Percentiles rank a stretch among this genome's conserved stretches.
Evolutionary conservation across 2,113 vertebrate genomes (phyloP).

Genomic region (Apodemus speciosus): DNA sequence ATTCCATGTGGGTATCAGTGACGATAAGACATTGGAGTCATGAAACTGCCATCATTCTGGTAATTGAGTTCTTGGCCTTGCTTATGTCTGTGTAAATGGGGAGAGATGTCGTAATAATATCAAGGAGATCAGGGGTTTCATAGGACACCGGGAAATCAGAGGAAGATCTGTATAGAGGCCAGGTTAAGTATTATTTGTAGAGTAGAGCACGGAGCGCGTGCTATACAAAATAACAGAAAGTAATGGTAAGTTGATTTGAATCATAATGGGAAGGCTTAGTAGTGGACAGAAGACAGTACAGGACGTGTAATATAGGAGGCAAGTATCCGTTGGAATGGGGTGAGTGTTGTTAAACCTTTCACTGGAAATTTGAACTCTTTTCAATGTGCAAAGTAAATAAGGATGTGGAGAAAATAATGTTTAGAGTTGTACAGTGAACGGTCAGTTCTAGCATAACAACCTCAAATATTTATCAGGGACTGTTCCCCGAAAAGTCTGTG

Average conservation of each 20-base stretch:
- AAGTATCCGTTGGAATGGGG: neutral
- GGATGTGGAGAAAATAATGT: neutral
- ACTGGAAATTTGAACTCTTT: neutral
- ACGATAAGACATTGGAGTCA: neutral
- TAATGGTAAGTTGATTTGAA: neutral
- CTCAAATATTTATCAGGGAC: neutral
- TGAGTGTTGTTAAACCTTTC: neutral
- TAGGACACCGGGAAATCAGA: neutral
- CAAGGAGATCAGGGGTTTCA: neutral
- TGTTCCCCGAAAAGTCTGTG: accelerated
- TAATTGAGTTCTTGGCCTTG: neutral
- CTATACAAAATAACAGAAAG: neutral
- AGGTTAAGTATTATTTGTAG: neutral
- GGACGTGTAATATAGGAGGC: neutral
- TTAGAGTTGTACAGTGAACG: neutral
- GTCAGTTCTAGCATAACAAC: neutral
- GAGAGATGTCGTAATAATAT: neutral
- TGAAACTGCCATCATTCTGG: neutral
- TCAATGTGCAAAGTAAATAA: neutral
- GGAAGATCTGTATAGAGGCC: neutral
- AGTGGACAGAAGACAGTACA: neutral
- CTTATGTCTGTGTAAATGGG: neutral
- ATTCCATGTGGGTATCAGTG: neutral
- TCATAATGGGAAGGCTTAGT: neutral
- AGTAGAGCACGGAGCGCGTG: accelerated